Percentiles rank a stretch among this genome's conserved stretches.
Conservation (phyloP, 2,888 invertebrate genomes). For the Germaria angustata region DNA sequence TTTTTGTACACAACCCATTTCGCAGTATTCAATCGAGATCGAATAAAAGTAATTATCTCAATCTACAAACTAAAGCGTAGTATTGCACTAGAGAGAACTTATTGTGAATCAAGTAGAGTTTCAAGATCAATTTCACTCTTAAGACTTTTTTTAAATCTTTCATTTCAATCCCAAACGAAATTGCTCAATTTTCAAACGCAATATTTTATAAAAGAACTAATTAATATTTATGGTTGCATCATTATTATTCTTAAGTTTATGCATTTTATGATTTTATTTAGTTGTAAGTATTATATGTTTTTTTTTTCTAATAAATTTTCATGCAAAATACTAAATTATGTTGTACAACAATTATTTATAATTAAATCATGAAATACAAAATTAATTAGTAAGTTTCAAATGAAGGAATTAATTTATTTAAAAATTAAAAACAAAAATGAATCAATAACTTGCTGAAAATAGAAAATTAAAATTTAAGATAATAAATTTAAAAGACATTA, state of each 20-base stretch:
- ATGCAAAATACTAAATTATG: background rate
- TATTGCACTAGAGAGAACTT: no score
- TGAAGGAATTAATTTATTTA: background rate
- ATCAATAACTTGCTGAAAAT: no score
- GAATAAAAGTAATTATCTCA: no score
- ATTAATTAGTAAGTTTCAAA: background rate
- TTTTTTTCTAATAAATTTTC: background rate
- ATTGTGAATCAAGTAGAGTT: no score
- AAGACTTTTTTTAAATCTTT: background rate
- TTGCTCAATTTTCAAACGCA: background rate
- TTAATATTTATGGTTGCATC: conserved; percentile 15
- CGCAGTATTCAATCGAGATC: no score
- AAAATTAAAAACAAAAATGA: no score
- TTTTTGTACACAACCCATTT: no score
- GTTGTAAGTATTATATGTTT: background rate
- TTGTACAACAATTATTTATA: conserved; percentile 2
- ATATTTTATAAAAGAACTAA: background rate
- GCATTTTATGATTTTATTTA: conserved; percentile 23
- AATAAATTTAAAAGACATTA: no score
- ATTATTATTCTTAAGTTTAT: background rate
- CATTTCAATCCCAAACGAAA: background rate
- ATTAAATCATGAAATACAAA: background rate
- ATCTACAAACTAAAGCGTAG: no score
- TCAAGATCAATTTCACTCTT: no score
- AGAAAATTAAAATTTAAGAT: no score